Conservation (phyloP, 2,888 invertebrate genomes). For the Drosophila barbarae region DNA sequence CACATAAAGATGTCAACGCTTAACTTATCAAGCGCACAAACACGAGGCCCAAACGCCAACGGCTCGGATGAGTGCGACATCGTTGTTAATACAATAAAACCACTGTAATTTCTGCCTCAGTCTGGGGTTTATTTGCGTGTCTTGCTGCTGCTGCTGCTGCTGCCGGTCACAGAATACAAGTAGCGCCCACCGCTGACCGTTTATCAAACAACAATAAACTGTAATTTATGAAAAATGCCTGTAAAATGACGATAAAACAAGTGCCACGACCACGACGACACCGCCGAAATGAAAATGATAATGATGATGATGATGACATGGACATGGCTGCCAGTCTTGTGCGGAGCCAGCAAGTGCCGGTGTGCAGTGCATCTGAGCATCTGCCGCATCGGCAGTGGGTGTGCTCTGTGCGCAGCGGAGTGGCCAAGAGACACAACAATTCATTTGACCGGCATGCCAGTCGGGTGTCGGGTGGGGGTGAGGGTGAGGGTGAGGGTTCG, state of each 20-base stretch:
- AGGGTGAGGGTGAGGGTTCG: conserved; percentile 37
- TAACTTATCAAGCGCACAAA: conserved; percentile 62
- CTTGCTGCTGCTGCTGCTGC: conserved; percentile 37
- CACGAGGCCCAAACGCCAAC: conserved; percentile 46
- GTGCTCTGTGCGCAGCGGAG: conserved; percentile 22
- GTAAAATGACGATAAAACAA: conserved; percentile 74
- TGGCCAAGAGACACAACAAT: conserved; percentile 53
- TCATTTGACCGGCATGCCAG: conserved; percentile 57
- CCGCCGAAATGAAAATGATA: conserved; percentile 29
- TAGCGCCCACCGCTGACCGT: conserved; percentile 74
- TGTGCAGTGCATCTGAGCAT: conserved; percentile 7
- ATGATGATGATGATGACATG: conserved; percentile 66
- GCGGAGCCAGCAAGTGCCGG: conserved; percentile 36
- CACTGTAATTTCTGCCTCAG: conserved; percentile 67
- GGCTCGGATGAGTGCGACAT: conserved; percentile 34
- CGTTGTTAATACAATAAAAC: conserved; percentile 66
- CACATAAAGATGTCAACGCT: conserved; percentile 73
- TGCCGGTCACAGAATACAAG: conserved; percentile 63
- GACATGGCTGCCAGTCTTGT: conserved; percentile 67
- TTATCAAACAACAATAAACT: conserved; percentile 77
- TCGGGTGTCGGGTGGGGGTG: conserved; percentile 34
- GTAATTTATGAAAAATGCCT: conserved; percentile 77
- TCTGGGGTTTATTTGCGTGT: conserved; percentile 66
- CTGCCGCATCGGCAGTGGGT: conserved; percentile 37
- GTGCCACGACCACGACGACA: conserved; percentile 55